Percentiles rank a stretch among this genome's conserved stretches.
phyloP scores from a whole-genome alignment of 2,113 vertebrate genomes.

The Myodes glareolus region DNA sequence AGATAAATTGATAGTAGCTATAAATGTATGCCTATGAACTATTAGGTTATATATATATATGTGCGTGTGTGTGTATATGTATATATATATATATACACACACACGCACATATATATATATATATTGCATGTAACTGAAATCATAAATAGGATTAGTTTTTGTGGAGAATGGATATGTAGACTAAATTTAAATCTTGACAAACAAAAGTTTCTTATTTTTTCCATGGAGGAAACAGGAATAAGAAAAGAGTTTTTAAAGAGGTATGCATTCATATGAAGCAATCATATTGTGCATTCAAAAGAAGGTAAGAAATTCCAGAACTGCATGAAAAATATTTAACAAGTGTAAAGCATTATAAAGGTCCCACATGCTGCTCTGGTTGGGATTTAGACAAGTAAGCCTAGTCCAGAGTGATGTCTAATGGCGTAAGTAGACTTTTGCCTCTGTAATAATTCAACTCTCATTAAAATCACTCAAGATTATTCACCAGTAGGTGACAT shows the following conservation, averaged over 20 bases:
- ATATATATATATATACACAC: too few relatives aligned
- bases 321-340: slow-evolving; percentile 13
- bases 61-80: too few relatives aligned
- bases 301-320: neutral
- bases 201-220: neutral
- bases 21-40: neutral
- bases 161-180: neutral
- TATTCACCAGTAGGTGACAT: neutral
- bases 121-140: neutral
- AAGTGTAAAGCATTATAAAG: neutral
- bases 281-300: neutral
- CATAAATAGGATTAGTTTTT: neutral
- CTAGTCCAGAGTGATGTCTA: neutral
- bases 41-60: neutral
- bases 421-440: neutral
- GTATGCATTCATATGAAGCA: neutral
- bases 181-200: slow-evolving; percentile 5
- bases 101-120: too few relatives aligned
- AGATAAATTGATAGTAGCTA: neutral
- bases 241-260: neutral
- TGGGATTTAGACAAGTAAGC: neutral
- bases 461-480: neutral
- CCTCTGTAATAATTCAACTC: neutral
- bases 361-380: neutral
- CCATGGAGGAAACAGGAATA: neutral